A percentile compares a stretch with the other conserved stretches of the same genome.
These are phyloP conservation scores for Habrosyne pyritoides DNA, from an alignment of 2,888 invertebrate genomes.

Conservation along the genomic window DNA sequence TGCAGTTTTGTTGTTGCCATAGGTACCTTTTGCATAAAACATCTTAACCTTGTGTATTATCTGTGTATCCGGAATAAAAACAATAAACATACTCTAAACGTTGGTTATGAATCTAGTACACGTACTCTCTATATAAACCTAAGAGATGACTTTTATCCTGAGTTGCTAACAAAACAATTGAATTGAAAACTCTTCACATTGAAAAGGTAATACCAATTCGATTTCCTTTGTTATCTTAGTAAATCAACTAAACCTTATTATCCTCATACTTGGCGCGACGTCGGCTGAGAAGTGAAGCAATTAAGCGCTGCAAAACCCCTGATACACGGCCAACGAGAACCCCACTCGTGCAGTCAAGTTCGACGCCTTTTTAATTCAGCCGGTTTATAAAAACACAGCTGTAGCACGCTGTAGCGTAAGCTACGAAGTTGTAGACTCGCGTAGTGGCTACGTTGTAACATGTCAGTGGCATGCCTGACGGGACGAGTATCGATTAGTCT, in stretches of 20 bases:
- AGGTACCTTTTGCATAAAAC: no score
- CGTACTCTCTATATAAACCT: no score
- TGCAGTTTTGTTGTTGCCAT: no score
- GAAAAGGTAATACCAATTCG: slow-evolving; percentile 31
- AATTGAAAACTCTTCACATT: slow-evolving; percentile 30
- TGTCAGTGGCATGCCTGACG: slow-evolving; percentile 60
- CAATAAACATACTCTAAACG: no score
- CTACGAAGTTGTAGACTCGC: slow-evolving; percentile 66
- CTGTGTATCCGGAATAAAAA: no score
- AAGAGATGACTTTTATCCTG: no score
- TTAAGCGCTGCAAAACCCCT: slow-evolving; percentile 37
- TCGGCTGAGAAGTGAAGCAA: slow-evolving; percentile 35
- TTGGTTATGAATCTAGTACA: no score
- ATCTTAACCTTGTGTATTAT: no score
- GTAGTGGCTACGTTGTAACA: slow-evolving; percentile 60
- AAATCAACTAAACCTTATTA: slow-evolving; percentile 35
- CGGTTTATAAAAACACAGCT: slow-evolving; percentile 31
- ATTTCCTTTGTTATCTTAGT: slow-evolving; percentile 38
- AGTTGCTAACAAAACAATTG: slow-evolving; percentile 15
- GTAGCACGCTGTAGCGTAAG: slow-evolving; percentile 65
- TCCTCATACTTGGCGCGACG: slow-evolving; percentile 30
- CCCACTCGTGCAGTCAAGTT: slow-evolving; percentile 49
- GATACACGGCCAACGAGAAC: slow-evolving; percentile 31
- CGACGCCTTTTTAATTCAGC: slow-evolving; percentile 52
- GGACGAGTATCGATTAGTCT: slow-evolving; percentile 75